Base-by-base conservation (phyloP, 2,797 vertebrate genomes). In the Melanotaenia trifasciata region DNA sequence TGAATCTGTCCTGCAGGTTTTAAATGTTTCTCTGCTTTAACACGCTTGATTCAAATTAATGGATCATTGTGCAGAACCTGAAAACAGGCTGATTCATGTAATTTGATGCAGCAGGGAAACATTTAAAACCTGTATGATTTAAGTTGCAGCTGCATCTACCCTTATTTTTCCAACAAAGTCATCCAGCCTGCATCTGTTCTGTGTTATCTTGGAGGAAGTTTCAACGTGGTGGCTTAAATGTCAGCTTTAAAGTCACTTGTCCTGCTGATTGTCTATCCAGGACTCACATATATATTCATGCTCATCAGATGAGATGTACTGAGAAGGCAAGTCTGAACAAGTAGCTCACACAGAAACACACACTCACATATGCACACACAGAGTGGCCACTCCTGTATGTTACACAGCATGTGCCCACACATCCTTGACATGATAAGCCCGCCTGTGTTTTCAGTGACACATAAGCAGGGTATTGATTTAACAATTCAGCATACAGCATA, bases 81-180 rank as follows among this genome's bases (percentile, higher is more conserved):
- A 50, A n/a, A 10, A 50, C 20, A 50, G 22, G 47, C 47, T 50
- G 45, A 47, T 47, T 47, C 45, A 47, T 47, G 18, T 47, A 1
- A n/a, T 47, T 47, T 47, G 20, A n/a, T 45, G 43, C 43, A 20
- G 16, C 43, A 16, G 43, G 43, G 9, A 50, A 22, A 50, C 47
- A 50, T 10, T 0, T 22, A n/a, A 50, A 22, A 50, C 47, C 45
- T 47, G 0, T 1, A 35, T 64, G 8, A 33, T 71, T 33, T 40
- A 32, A 14, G n/a, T 33, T 3, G 32, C 4, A 47, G 45, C 20
- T 45, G 18, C 18, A 5, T 45, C 26, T 43, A 20, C 86, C 86
- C 90, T 91, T 80, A 82, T 75, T 47, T 28, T 2, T 67, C 70
- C 78, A 90, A 89, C 76, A 74, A 83, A 74, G 58, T 24, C 9